phyloP scores from a whole-genome alignment of 2,888 invertebrate species.

The Atherix ibis region DNA sequence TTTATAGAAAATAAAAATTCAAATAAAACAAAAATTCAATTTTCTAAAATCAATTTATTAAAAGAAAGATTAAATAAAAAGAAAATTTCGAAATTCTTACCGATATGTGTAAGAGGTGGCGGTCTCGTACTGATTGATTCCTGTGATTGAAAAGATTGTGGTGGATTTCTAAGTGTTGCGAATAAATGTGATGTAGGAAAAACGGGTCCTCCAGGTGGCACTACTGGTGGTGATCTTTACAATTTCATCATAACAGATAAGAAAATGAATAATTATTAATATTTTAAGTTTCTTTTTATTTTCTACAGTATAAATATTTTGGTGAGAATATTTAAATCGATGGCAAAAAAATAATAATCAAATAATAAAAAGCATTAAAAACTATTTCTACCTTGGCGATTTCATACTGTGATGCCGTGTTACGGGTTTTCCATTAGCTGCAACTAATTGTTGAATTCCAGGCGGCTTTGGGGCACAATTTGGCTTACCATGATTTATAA shows the following conservation, averaged over 20 bases:
- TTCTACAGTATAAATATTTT: no score
- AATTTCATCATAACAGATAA: not conserved
- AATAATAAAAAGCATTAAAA: conserved; percentile 1
- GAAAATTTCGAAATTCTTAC: no score
- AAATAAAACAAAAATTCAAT: conserved; percentile 4
- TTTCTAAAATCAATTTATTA: not conserved
- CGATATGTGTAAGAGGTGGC: conserved; percentile 29
- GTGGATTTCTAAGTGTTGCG: conserved; percentile 28
- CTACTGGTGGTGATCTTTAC: conserved; percentile 30
- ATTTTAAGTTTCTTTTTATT: no score
- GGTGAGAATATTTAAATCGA: no score
- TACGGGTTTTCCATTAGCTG: conserved; percentile 36
- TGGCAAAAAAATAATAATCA: no score
- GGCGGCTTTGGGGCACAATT: conserved; percentile 75
- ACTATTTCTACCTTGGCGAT: conserved; percentile 48
- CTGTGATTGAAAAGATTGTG: conserved; percentile 23
- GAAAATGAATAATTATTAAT: not conserved
- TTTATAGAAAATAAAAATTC: conserved; percentile 1
- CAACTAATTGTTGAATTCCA: conserved; percentile 30
- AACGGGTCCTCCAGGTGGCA: conserved; percentile 21
- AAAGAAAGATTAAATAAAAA: not conserved
- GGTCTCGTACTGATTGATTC: conserved; percentile 25
- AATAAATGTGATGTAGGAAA: conserved; percentile 29
- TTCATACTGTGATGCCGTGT: conserved; percentile 73
- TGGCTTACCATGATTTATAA: conserved; percentile 58